Percentiles rank a stretch among this genome's conserved stretches.
Conservation (phyloP, 2,888 invertebrate genomes). For the Cataglyphis rosenhaueri region DNA sequence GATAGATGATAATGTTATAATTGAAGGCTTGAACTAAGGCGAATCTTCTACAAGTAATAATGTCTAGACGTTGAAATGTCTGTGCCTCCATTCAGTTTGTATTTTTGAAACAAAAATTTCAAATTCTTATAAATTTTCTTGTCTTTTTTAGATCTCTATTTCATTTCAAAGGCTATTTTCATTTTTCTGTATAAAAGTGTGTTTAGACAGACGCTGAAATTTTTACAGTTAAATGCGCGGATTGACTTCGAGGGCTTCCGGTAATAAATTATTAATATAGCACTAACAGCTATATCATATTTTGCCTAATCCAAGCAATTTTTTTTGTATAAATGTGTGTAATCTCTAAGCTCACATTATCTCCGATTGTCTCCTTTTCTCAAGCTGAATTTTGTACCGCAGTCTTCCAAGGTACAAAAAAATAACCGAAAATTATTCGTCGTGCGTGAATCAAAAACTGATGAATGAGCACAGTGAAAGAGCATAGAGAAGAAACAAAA, state of each 20-base stretch:
- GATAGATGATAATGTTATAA: not conserved
- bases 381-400: constrained; percentile 73
- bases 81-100: constrained; percentile 31
- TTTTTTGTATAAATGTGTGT: constrained; percentile 43
- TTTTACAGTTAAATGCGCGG: not conserved
- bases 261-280: not conserved
- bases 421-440: constrained; percentile 70
- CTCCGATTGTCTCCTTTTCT: not conserved
- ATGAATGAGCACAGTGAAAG: constrained; percentile 40
- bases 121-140: constrained; percentile 23
- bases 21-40: not conserved
- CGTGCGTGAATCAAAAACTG: constrained; percentile 76
- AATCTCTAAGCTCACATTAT: not conserved
- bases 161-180: not conserved
- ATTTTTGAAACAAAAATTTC: constrained; percentile 43
- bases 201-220: not conserved
- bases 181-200: not conserved
- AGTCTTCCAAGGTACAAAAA: constrained; percentile 80
- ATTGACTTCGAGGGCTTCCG: constrained; percentile 39
- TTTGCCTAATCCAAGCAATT: not conserved
- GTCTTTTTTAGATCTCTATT: not conserved
- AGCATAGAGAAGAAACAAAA: constrained; percentile 27
- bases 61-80: constrained; percentile 20
- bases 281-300: not conserved
- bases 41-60: constrained; percentile 21